Evolutionary conservation across 2,113 vertebrate species (phyloP).

Genomic region (Solea senegalensis): DNA sequence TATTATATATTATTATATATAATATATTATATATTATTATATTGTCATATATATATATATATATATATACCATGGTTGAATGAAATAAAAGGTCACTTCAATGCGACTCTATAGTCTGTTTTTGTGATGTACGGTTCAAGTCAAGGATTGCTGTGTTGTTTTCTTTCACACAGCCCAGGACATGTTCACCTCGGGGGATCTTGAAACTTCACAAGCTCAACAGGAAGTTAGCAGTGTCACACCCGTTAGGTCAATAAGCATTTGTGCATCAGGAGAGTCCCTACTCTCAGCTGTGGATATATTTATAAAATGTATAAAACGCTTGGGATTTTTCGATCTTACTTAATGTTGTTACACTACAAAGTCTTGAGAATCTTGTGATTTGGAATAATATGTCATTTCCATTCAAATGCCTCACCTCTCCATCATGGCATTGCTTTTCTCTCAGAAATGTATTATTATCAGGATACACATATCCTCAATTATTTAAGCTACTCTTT

Average conservation of each 20-base stretch:
- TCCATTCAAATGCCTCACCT: neutral
- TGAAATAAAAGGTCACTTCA: neutral
- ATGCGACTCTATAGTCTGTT: neutral
- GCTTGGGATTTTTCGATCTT: conserved; percentile 12
- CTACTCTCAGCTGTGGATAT: conserved; percentile 36
- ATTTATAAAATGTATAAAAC: conserved; percentile 35
- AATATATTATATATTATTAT: no score
- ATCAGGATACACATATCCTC: no score
- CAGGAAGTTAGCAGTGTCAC: conserved; percentile 68
- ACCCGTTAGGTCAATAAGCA: conserved; percentile 70
- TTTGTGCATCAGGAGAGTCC: conserved; percentile 48
- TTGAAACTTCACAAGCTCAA: conserved; percentile 59
- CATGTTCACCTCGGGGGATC: conserved; percentile 60
- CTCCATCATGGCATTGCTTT: conserved; percentile 9
- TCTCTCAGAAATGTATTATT: neutral
- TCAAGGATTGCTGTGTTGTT: conserved; percentile 60
- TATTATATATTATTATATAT: no score
- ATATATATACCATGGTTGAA: no score
- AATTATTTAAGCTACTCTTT: no score
- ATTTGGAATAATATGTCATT: conserved; percentile 1
- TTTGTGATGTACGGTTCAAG: conserved; percentile 40
- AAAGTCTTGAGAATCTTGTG: neutral
- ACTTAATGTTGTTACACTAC: neutral
- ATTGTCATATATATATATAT: no score
- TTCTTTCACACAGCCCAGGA: conserved; percentile 52